Percentiles rank a stretch among this genome's conserved stretches.
These are phyloP conservation scores for Acanthiza pusilla DNA, from an alignment of 2,797 vertebrate species.

Conservation along the genomic window DNA sequence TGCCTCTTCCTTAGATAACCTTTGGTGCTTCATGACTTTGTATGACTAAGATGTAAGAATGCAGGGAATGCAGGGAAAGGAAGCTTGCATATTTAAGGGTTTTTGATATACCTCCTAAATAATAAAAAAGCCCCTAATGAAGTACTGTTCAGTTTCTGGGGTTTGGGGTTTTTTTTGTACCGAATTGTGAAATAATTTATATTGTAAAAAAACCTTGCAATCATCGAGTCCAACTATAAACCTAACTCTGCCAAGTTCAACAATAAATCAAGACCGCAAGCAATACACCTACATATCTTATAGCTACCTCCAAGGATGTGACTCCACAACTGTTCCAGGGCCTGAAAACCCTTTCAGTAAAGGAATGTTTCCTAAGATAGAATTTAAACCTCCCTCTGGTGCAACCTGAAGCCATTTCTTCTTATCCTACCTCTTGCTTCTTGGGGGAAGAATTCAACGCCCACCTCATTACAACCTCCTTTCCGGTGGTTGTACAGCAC, in stretches of 20 bases:
- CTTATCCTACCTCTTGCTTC: background rate
- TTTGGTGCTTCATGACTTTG: background rate
- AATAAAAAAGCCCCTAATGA: rapidly evolving
- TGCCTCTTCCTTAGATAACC: background rate
- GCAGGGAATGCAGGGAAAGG: rapidly evolving
- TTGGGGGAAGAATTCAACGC: rapidly evolving
- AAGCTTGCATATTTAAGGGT: background rate
- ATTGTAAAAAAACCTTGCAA: rapidly evolving
- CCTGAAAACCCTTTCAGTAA: background rate
- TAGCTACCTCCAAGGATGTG: background rate
- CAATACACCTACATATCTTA: rapidly evolving
- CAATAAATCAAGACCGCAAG: background rate
- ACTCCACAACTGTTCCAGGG: background rate
- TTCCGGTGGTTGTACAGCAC: background rate
- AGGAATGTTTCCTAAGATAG: background rate
- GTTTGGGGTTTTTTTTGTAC: background rate
- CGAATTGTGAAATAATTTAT: background rate
- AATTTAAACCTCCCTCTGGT: background rate
- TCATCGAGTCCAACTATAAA: background rate
- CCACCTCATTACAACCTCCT: background rate
- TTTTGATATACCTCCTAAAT: background rate
- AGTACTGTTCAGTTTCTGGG: background rate
- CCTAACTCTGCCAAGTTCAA: background rate
- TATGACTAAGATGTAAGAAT: background rate
- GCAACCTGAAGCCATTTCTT: background rate